Evolutionary conservation across 1,140 invertebrate genomes (phyloP).

Genomic region (Tetraneura akinire): DNA sequence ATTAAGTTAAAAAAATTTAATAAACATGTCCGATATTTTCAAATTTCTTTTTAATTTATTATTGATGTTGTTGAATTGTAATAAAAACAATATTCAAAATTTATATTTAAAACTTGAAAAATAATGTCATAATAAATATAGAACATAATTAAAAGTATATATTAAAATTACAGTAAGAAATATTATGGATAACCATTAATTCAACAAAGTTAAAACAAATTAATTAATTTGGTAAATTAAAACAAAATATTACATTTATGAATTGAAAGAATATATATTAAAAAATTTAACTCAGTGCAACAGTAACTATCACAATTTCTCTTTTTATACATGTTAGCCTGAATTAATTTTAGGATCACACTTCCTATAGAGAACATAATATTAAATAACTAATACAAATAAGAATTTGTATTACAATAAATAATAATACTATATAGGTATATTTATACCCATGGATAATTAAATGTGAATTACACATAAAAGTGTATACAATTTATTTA

Average conservation of each 20-base stretch:
- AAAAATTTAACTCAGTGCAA: neutral
- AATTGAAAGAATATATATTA: neutral
- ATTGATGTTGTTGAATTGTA: no score
- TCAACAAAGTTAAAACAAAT: neutral
- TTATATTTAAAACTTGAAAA: neutral
- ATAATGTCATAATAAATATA: neutral
- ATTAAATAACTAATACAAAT: neutral
- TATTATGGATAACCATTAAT: no score
- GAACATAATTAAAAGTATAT: neutral
- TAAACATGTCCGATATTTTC: neutral
- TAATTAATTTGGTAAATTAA: neutral
- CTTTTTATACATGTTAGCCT: neutral
- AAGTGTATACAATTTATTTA: neutral
- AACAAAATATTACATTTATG: neutral
- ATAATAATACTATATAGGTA: conserved; percentile 39
- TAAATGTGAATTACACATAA: no score
- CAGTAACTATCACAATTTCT: conserved; percentile 3
- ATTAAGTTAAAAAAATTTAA: no score
- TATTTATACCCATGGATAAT: neutral
- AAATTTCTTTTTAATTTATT: no score
- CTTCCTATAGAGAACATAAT: neutral
- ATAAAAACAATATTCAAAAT: no score
- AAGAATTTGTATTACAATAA: neutral
- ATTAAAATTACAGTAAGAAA: neutral
- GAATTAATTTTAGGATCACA: conserved; percentile 16